phyloP scores from a whole-genome alignment of 2,797 vertebrate genomes.

The Schizopygopsis pylzovi region DNA sequence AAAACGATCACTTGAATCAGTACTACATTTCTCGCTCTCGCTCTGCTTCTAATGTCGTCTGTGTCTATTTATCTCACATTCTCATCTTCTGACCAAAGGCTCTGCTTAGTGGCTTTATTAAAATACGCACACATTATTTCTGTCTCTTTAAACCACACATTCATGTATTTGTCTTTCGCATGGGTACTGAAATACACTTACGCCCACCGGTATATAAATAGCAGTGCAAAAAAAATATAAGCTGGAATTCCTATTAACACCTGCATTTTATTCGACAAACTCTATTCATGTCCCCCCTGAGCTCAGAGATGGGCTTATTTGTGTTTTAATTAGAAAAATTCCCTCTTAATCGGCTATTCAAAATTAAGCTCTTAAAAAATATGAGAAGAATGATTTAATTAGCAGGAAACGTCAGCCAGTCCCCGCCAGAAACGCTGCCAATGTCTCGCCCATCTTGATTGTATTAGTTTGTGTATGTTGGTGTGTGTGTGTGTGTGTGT shows the following conservation, averaged over 20 bases:
- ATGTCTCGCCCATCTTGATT: constrained; percentile 40
- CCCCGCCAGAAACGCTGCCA: constrained; percentile 11
- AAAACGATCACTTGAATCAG: constrained; percentile 22
- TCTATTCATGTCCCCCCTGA: constrained; percentile 21
- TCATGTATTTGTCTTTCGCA: background rate
- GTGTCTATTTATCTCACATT: constrained; percentile 10
- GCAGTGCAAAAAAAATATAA: constrained; percentile 9
- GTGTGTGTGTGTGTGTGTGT: background rate
- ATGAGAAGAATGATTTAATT: constrained; percentile 41
- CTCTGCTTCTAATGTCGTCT: constrained; percentile 9
- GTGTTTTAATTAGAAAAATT: constrained; percentile 45
- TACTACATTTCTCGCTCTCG: background rate
- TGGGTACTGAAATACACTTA: background rate
- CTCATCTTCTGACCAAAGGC: constrained; percentile 9
- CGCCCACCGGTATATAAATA: constrained; percentile 16
- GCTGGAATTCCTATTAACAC: constrained; percentile 38
- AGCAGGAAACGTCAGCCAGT: constrained; percentile 18
- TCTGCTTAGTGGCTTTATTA: constrained; percentile 28
- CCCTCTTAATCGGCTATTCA: constrained; percentile 26
- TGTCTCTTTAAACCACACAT: constrained; percentile 10
- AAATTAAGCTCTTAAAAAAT: constrained; percentile 39
- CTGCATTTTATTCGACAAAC: constrained; percentile 28
- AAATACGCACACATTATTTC: background rate
- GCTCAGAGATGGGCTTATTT: constrained; percentile 44
- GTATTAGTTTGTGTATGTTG: constrained; percentile 17